Conservation (phyloP, 1,140 invertebrate species). For the Nylanderia fulva region DNA sequence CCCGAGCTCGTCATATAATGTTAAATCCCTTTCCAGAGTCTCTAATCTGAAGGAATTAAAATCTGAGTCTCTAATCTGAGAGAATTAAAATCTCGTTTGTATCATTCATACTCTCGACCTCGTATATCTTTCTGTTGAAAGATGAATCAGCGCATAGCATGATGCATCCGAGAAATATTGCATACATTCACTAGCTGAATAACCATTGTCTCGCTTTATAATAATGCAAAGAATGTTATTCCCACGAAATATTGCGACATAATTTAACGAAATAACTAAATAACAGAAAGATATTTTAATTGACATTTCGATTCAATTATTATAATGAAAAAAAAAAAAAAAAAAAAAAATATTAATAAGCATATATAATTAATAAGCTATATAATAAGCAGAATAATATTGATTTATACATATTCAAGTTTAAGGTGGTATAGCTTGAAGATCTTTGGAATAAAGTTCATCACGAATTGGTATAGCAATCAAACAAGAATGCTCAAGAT, state of each 20-base stretch:
- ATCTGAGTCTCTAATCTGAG: constrained; percentile 49
- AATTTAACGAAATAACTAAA: not conserved
- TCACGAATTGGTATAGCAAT: not conserved
- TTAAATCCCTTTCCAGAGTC: constrained; percentile 34
- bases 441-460: not conserved
- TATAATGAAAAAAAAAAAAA: too few relatives aligned
- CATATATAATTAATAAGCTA: not conserved
- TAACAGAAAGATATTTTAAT: not conserved
- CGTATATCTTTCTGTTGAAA: constrained; percentile 23
- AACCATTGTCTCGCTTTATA: not conserved
- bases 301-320: not conserved
- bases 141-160: constrained; percentile 30
- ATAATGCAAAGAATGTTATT: not conserved
- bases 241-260: not conserved
- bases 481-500: not conserved
- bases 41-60: constrained; percentile 62
- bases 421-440: not conserved
- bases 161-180: constrained; percentile 4
- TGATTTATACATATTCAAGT: not conserved
- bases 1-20: not conserved
- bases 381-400: not conserved
- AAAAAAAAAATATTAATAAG: too few relatives aligned
- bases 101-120: constrained; percentile 23
- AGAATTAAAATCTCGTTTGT: constrained; percentile 54
- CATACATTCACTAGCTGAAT: not conserved